These are phyloP conservation scores for Oligia fasciuncula DNA, from an alignment of 2,888 invertebrate genomes.

Conservation along the genomic window DNA sequence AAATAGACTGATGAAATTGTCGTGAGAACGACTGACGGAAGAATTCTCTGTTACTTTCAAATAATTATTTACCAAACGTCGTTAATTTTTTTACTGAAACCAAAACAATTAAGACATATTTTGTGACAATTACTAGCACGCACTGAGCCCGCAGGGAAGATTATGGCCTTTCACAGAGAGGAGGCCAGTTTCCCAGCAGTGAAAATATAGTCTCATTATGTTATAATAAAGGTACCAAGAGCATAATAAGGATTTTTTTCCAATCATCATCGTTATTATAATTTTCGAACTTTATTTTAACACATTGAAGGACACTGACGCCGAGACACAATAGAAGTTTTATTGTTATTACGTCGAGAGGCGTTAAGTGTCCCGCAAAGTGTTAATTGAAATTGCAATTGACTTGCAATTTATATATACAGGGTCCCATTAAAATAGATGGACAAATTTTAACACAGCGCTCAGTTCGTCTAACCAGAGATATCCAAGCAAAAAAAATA, in stretches of 20 bases:
- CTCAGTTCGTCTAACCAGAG: no score
- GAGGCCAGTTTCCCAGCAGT: neutral
- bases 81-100: neutral
- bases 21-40: neutral
- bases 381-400: no score
- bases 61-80: neutral
- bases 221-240: neutral
- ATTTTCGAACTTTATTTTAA: no score
- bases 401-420: no score
- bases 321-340: no score
- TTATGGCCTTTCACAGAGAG: neutral
- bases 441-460: no score
- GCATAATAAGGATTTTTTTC: neutral
- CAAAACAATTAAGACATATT: no score
- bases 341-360: no score
- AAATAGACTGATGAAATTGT: neutral
- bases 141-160: neutral
- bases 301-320: no score
- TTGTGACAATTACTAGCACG: neutral
- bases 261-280: neutral
- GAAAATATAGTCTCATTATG: neutral
- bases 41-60: neutral
- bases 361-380: no score
- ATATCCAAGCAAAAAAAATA: no score
- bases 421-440: no score